Percentiles rank a stretch among this genome's conserved stretches.
Evolutionary conservation across 2,888 invertebrate genomes (phyloP).

Genomic region (Frankliniella fusca): DNA sequence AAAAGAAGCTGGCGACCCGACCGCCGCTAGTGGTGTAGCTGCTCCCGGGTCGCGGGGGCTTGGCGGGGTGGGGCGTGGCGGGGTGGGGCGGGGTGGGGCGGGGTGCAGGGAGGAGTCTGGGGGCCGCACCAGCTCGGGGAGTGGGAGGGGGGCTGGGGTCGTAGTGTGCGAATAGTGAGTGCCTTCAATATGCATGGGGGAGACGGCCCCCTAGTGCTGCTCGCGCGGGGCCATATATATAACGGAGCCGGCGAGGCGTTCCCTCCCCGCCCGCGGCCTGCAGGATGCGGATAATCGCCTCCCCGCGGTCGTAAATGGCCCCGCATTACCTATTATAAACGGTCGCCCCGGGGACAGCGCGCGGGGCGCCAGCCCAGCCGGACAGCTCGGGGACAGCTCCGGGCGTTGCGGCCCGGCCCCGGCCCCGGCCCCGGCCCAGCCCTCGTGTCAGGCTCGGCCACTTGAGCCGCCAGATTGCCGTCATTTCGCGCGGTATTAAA

Average conservation of each 20-base stretch:
- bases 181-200: background rate
- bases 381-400: too few species aligned
- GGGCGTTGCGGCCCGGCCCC: too few species aligned
- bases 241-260: too few species aligned
- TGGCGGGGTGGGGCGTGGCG: too few species aligned
- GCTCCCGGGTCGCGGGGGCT: too few species aligned
- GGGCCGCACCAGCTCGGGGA: background rate
- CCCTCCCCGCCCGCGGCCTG: background rate
- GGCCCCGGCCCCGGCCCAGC: too few species aligned
- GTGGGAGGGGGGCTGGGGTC: background rate
- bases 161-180: background rate
- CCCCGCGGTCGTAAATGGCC: background rate
- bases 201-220: background rate
- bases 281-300: background rate
- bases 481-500: background rate
- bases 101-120: background rate
- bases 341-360: background rate
- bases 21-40: too few species aligned
- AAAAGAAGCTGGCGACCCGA: too few species aligned
- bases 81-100: too few species aligned
- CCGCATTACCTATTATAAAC: slow-evolving; percentile 11
- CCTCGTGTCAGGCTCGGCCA: background rate
- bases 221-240: too few species aligned
- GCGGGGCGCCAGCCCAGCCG: background rate
- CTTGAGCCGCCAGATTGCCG: background rate